phyloP scores from a whole-genome alignment of 1,140 invertebrate genomes.

The Scaptomyza graminum region DNA sequence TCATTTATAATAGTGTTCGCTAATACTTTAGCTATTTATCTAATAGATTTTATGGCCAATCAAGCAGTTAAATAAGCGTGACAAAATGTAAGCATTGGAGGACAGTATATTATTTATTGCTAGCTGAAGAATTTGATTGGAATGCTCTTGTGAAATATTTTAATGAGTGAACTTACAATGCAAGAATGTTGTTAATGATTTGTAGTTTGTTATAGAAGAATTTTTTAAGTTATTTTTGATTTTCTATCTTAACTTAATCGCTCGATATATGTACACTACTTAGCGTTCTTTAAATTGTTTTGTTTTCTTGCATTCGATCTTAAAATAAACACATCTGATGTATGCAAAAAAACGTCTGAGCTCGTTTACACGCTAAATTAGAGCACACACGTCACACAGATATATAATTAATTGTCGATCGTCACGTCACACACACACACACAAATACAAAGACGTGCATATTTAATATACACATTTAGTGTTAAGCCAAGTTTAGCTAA shows the following conservation, averaged over 20 bases:
- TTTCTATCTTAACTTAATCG: too few species aligned
- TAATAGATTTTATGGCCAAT: conserved; percentile 5
- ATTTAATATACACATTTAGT: neutral
- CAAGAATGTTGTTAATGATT: neutral
- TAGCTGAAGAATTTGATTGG: neutral
- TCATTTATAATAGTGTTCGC: neutral
- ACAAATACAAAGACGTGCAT: neutral
- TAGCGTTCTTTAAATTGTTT: too few species aligned
- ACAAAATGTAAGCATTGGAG: neutral
- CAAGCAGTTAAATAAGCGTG: neutral
- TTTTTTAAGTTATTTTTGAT: too few species aligned
- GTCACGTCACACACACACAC: neutral
- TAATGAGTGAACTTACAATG: neutral
- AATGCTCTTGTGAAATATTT: neutral
- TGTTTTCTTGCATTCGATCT: neutral
- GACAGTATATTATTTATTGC: neutral
- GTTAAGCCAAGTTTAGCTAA: neutral
- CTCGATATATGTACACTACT: too few species aligned
- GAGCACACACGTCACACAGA: conserved; percentile 3
- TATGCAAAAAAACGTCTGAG: conserved; percentile 11
- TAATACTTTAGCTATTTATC: neutral
- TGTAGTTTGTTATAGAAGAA: neutral
- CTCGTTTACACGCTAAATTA: conserved; percentile 9
- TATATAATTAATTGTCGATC: conserved; percentile 6
- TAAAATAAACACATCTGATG: neutral